These are phyloP conservation scores for Lasioglossum leucozonium DNA, from an alignment of 2,888 invertebrate genomes.

Conservation along the genomic window DNA sequence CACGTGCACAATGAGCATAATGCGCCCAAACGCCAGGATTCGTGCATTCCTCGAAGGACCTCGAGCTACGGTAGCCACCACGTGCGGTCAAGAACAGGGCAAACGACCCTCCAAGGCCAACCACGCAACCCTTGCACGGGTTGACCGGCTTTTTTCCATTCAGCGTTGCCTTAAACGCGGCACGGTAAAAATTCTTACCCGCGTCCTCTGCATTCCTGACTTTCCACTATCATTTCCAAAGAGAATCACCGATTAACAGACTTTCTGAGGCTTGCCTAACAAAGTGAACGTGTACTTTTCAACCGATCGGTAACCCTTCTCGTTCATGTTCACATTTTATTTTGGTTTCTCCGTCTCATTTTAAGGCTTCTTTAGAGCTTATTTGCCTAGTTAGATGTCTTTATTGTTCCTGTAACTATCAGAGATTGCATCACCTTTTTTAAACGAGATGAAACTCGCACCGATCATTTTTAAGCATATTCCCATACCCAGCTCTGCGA, in stretches of 20 bases:
- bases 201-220: background rate
- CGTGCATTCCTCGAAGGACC: conserved; percentile 72
- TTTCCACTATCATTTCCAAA: background rate
- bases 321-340: too few relatives aligned
- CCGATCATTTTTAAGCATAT: background rate
- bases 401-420: too few relatives aligned
- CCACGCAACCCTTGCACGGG: conserved; percentile 75
- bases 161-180: conserved; percentile 44
- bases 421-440: too few relatives aligned
- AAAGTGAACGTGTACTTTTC: background rate
- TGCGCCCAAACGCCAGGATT: conserved; percentile 54
- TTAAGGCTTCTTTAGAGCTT: too few relatives aligned
- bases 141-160: conserved; percentile 47
- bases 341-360: too few relatives aligned
- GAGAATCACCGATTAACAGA: background rate
- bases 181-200: conserved; percentile 2
- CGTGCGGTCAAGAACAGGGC: conserved; percentile 72
- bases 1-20: conserved; percentile 57
- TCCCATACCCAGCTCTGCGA: background rate
- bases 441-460: too few relatives aligned
- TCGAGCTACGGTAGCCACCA: conserved; percentile 59
- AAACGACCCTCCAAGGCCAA: conserved; percentile 79
- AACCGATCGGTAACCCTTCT: background rate
- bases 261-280: background rate
- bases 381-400: too few relatives aligned